Base-by-base conservation (phyloP, 2,888 invertebrate species). In the Stenichneumon culpator region DNA sequence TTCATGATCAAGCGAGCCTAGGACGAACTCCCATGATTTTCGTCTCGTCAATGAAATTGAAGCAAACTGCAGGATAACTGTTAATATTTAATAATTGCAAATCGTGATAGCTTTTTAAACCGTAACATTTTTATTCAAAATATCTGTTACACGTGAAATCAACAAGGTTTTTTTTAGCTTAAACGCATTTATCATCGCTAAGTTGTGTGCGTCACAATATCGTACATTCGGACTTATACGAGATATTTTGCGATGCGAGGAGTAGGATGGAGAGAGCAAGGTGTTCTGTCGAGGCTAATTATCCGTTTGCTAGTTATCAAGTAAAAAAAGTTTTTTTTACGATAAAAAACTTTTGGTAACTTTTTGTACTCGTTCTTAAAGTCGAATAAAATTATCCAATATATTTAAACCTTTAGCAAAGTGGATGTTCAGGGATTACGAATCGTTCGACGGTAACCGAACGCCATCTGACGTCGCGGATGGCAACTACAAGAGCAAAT, bases 101-200 rank as follows among this genome's bases (percentile, higher is more conserved):
- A 25, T 11, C 3, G 22, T 14, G 11, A 9, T 4, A 19, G 22
- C 11, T 57, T 57, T 25, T 57, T 57, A 14, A 57, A 74, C 22
- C n/a, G 68, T 80, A 80, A 80, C 80, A 80, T 80, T 74, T 80
- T 80, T 80, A 80, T 80, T 80, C 73, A 80, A 80, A 80, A 80
- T 80, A 80, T 80, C 52, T 57, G 73, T 80, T 74, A 80, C 80
- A 80, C 67, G 80, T 68, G 73, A 74, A 57, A 57, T 80, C 50
- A 72, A 79, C 79, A 73, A 65, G 47, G 25, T 69, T 52, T 7
- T 60, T 3, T 57, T 5, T 69, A 4, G 39, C 28, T 39, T 19
- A 73, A 73, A 67, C 67, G 54, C 72, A 25, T 52, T 52, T 16
- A 36, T 47, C 25, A 54, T 69, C 36, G 60, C 47, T 74, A 63